Base-by-base conservation (phyloP, 2,113 vertebrate genomes). In the Tachycineta bicolor region DNA sequence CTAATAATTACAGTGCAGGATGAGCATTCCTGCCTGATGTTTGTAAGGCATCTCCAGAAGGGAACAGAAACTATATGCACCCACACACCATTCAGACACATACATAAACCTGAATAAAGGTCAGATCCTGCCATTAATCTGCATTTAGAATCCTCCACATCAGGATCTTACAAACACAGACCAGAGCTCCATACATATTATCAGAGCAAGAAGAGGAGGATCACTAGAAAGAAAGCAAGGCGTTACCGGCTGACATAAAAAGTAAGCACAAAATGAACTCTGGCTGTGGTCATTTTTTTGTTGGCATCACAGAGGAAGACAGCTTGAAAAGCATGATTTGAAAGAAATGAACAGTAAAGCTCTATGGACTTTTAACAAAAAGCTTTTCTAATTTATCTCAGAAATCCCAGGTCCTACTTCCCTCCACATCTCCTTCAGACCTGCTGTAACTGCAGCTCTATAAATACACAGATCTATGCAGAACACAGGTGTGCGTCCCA, bases 51-150 rank as follows among this genome's bases (percentile, higher is more conserved):
- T 15, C 25, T 76, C 47, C 39, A 85, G n/a, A 60, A 13, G 12
- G 3, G 8, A 26, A 29, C 1, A 73, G 58, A 88, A 79, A 44
- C 19, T 2, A 0, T 1, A 17, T 5, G 16, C 33, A 39, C 19
- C 18, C 52, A 26, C 16, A 17, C 24, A 41, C 6, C 18, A n/a
- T 11, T 12, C 41, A 24, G 16, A 33, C 10, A 12, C 3, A 22
- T 1, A 29, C 5, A 31, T 4, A 41, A 62, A 74, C 33, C 13
- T 31, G 23, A 31, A n/a, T 16, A 53, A 88, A 87, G n/a, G 29
- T 46, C 60, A 67, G 15, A 26, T 2, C 24, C 29, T 37, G 20
- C 6, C 43, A 43, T 37, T 70, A n/a, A 77, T n/a, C 31, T 43
- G 25, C 3, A 2, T 62, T 87, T 55, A 23, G 47, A 12, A 46